These are phyloP conservation scores for Protomyctophum bolini DNA, from an alignment of 2,113 vertebrate genomes.

Conservation along the genomic window DNA sequence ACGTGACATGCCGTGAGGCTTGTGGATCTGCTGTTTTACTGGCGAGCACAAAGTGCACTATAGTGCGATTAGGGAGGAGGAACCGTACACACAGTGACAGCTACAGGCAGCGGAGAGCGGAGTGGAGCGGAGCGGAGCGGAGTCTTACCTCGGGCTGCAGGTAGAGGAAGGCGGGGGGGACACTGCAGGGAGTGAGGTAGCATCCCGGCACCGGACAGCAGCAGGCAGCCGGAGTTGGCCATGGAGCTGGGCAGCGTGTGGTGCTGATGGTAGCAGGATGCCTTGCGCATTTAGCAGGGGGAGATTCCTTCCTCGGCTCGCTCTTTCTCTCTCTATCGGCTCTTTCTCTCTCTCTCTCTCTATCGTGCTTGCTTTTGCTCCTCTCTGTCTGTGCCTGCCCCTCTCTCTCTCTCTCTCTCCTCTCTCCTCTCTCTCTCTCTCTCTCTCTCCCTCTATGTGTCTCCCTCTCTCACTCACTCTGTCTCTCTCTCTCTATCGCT, in stretches of 20 bases:
- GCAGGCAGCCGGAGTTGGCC: slow-evolving; percentile 97
- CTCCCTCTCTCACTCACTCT: slow-evolving; percentile 42
- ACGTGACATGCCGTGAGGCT: too few species aligned
- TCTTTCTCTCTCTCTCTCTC: slow-evolving; percentile 32
- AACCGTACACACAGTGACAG: too few species aligned
- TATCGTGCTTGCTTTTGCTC: slow-evolving; percentile 16
- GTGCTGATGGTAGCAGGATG: slow-evolving; percentile 69
- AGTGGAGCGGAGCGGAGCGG: slow-evolving; percentile 5
- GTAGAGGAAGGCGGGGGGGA: slow-evolving; percentile 93
- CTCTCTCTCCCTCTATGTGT: slow-evolving; percentile 31
- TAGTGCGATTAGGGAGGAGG: too few species aligned
- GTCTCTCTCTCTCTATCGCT: slow-evolving; percentile 30
- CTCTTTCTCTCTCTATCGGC: too few species aligned
- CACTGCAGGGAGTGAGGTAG: slow-evolving; percentile 91
- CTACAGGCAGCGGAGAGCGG: too few species aligned
- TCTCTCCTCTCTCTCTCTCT: slow-evolving; percentile 27
- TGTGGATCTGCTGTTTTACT: too few species aligned
- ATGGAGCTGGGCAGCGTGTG: slow-evolving; percentile 97
- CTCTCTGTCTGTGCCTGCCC: too few species aligned
- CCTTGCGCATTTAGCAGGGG: slow-evolving; percentile 77
- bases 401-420: slow-evolving; percentile 16
- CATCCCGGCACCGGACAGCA: slow-evolving; percentile 93
- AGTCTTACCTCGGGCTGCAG: slow-evolving; percentile 95
- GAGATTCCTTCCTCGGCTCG: too few species aligned
- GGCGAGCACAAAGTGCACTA: too few species aligned